Conservation (phyloP, 2,797 vertebrate species). For the Kryptolebias ocellatus region DNA sequence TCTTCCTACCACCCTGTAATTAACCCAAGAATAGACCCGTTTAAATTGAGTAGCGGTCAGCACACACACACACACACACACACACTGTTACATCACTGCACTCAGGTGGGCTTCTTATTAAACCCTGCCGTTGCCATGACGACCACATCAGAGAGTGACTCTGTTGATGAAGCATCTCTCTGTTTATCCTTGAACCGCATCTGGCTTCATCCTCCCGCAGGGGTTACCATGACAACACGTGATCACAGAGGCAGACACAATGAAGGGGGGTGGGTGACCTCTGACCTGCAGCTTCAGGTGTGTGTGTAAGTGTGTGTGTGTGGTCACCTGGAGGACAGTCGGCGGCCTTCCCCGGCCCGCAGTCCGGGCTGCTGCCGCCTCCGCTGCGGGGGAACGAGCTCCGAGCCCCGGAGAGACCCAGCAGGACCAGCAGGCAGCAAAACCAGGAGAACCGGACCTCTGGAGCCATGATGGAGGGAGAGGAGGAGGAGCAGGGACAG, state of each 20-base stretch:
- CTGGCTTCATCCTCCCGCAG: not conserved
- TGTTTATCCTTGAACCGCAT: not conserved
- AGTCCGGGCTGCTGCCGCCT: constrained; percentile 46
- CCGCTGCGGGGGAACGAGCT: constrained; percentile 65
- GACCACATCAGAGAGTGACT: not conserved
- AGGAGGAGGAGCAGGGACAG: not conserved
- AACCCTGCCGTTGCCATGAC: constrained; percentile 13
- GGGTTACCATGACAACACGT: constrained; percentile 41
- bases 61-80: constrained; percentile 19
- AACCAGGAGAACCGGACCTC: constrained; percentile 39
- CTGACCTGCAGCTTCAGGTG: constrained; percentile 30
- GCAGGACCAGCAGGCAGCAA: constrained; percentile 50
- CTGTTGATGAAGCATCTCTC: not conserved
- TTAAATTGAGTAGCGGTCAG: constrained; percentile 36
- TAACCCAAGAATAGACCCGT: constrained; percentile 46
- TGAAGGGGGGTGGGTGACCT: constrained; percentile 20
- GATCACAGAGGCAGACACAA: not conserved
- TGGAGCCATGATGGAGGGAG: constrained; percentile 64
- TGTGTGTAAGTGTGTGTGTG: not conserved
- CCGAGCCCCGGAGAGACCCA: constrained; percentile 46
- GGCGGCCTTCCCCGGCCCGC: constrained; percentile 63
- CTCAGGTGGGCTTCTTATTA: constrained; percentile 15
- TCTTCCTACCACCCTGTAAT: constrained; percentile 44
- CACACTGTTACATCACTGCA: not conserved
- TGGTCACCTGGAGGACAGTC: constrained; percentile 70